Evolutionary conservation across 2,113 vertebrate genomes (phyloP).

Genomic region (Channa argus): DNA sequence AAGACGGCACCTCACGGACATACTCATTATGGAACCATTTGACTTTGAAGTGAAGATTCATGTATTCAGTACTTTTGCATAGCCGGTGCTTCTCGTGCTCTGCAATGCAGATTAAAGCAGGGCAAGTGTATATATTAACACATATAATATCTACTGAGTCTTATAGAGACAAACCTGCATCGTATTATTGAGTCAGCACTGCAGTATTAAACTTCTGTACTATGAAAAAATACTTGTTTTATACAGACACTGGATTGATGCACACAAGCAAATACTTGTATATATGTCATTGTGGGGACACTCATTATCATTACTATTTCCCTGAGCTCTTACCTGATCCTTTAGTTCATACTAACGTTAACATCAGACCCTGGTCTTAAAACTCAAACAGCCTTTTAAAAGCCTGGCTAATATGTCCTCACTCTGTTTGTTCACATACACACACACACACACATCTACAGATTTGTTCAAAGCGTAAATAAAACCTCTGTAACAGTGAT

Average conservation of each 20-base stretch:
- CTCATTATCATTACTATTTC: too few species aligned
- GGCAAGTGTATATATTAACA: conserved; percentile 48
- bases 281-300: too few species aligned
- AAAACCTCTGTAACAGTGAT: conserved; percentile 2
- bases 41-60: conserved; percentile 99
- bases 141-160: not conserved
- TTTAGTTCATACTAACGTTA: too few species aligned
- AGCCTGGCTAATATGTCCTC: too few species aligned
- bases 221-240: not conserved
- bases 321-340: too few species aligned
- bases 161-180: not conserved
- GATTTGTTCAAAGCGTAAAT: not conserved
- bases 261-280: too few species aligned
- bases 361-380: too few species aligned
- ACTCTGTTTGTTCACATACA: too few species aligned
- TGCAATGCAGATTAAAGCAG: conserved; percentile 83
- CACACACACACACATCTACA: too few species aligned
- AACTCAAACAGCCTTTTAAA: too few species aligned
- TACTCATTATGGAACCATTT: conserved; percentile 99
- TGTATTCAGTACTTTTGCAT: conserved; percentile 99
- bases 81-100: conserved; percentile 96
- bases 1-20: conserved; percentile 91
- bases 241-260: not conserved
- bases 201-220: not conserved
- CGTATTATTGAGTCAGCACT: not conserved